Evolutionary conservation across 2,113 vertebrate genomes (phyloP), one percentile per base, ranked within the genome.

Genomic region (Malurus cyaneus): DNA sequence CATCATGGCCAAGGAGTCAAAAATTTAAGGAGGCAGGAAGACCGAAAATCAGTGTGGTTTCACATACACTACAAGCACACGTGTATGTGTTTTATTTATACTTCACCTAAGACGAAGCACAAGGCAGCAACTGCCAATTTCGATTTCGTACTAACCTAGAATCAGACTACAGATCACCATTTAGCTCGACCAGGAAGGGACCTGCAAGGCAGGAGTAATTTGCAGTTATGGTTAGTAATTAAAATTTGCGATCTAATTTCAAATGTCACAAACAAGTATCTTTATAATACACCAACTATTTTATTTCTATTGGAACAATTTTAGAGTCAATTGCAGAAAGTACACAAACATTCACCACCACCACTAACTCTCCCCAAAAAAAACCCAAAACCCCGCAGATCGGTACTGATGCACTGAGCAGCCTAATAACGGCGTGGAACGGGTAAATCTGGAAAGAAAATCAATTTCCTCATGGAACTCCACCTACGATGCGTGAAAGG

Each of bases 301-400:
- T 44, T 71, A 44, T 1, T 82, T 60, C 21, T 34, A 42, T 0
- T 11, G 25, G 23, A 81, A 53, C 9, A 78, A 14, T 23, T 44
- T 11, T 56, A 54, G 2, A 49, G 6, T 26, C 12, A 9, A 5
- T 26, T 61, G 32, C 7, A 54, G 78, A 85, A 62, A 56, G 14
- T 1, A 36, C 14, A 47, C 12, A 9, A 47, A 23, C 11, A 39
- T 47, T 13, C 15, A 54, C 19, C 31, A 41, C 8, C 41, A 24
- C 2, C 8, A 20, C 11, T 12, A 3, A 3, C 57, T 3, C 3
- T 12, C 8, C 12, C 5, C 8, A 1, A 8, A 53, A 57, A 42
- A 62, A 26, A 3, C 8, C 28, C 34, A 12, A 47, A 34, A 18
- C 0, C 5, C 12, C 24, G n/a, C 8, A 13, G 3, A 46, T 5